These are phyloP conservation scores for Microcebus murinus DNA, from an alignment of 2,113 vertebrate species.

Conservation along the genomic window DNA sequence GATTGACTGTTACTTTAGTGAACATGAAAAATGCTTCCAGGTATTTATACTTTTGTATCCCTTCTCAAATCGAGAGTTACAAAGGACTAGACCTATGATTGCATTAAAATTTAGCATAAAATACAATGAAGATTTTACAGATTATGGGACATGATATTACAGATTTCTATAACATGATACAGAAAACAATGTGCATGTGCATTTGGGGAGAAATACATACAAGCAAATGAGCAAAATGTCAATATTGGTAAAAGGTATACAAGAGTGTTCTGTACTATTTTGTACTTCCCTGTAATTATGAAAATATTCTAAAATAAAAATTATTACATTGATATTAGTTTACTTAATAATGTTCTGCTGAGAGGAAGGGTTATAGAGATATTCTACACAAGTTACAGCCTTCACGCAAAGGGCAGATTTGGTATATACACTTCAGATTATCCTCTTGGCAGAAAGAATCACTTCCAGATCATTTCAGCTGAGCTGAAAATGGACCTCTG, in stretches of 20 bases:
- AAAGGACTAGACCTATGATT: neutral
- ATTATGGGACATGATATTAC: neutral
- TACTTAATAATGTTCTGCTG: neutral
- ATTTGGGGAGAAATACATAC: neutral
- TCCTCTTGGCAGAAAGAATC: neutral
- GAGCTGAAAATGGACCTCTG: neutral
- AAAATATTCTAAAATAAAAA: neutral
- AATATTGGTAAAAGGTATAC: neutral
- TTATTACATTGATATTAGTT: neutral
- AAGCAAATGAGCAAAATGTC: neutral
- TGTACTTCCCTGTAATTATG: neutral
- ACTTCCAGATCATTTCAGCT: neutral
- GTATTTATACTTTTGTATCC: neutral
- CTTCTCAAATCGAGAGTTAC: neutral
- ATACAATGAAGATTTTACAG: neutral
- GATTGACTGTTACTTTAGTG: neutral
- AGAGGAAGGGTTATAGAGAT: neutral
- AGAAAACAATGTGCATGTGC: neutral
- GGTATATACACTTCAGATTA: neutral
- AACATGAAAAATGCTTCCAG: neutral
- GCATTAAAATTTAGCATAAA: neutral
- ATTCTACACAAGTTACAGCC: neutral
- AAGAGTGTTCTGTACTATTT: neutral
- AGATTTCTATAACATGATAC: neutral
- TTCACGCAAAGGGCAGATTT: neutral